Evolutionary conservation across 2,888 invertebrate genomes (phyloP), one percentile per base, ranked within the genome.

Genomic region (Linnaemya vulpina): DNA sequence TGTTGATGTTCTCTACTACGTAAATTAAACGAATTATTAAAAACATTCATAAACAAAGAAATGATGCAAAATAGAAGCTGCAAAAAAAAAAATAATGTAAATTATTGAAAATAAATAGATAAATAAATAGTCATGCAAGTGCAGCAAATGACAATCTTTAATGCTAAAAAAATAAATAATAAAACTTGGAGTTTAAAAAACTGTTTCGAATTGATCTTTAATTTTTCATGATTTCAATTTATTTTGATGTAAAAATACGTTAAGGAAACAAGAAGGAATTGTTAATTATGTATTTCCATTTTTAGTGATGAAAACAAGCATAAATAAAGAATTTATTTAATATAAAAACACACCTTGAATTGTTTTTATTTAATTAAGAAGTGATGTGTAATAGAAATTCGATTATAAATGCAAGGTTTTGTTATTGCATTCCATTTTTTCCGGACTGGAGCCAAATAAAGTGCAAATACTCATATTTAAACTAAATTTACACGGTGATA

Each of bases 31-130:
- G 22, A 63, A 40, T 43, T 65, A n/a, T n/a, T n/a, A 51, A 62
- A 70, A 70, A 77, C 58, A 43, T 77, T 63, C 73, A 58, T 86
- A 87, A 86, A 85, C 87, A 88, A 86, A 87, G 87, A 71, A 87
- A 30, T 30, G 30, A 30, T 30, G 5, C 2, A 86, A 73, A 46
- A 0, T 10, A 62, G 25, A 53, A 80, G 83, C 77, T 78, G 80
- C 74, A 83, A 71, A 60, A 83, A 76, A 83, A 71, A 60, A 17
- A 17, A 53, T 46, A 71, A 9, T 65, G 22, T 51, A 76, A 30
- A 71, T 62, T 65, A 51, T 65, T 49, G n/a, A 17, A 80, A 76
- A 25, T n/a, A 43, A 30, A 30, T 30, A 80, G 73, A 25, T n/a
- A 43, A 30, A 30, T 30, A 30, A 65, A 62, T 49, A 68, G 63